Conservation (phyloP, 2,113 vertebrate species). For the Sylvietta virens region DNA sequence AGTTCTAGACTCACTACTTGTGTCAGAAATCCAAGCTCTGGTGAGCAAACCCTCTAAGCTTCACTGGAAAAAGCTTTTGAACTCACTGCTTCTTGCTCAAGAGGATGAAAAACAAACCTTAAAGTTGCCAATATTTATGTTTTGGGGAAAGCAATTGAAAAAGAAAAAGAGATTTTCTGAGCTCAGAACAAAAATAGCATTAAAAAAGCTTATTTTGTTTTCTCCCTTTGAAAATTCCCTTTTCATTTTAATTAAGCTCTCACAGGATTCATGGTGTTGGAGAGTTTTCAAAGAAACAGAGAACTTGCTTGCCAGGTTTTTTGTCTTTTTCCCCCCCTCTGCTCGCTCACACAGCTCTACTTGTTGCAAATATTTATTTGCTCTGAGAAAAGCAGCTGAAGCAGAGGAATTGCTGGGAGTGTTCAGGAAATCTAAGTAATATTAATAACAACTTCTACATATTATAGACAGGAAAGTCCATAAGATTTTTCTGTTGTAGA, state of each 20-base stretch:
- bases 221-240: slow-evolving; percentile 30
- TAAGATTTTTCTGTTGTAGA: neutral
- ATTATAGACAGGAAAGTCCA: neutral
- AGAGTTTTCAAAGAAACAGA: slow-evolving; percentile 49
- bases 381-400: slow-evolving; percentile 8
- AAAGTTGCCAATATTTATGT: slow-evolving; percentile 41
- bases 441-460: slow-evolving; percentile 15
- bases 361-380: slow-evolving; percentile 31
- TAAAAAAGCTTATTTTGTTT: slow-evolving; percentile 52
- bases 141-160: slow-evolving; percentile 9
- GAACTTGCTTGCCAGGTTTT: slow-evolving; percentile 18
- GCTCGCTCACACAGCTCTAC: neutral
- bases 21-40: slow-evolving; percentile 28
- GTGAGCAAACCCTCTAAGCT: slow-evolving; percentile 21
- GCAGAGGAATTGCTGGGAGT: neutral
- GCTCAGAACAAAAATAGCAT: slow-evolving; percentile 30
- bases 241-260: slow-evolving; percentile 59
- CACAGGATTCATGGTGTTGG: slow-evolving; percentile 40
- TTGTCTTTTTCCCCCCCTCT: neutral
- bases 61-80: slow-evolving; percentile 50
- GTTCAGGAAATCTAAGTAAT: slow-evolving; percentile 28
- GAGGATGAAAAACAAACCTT: slow-evolving; percentile 36
- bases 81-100: slow-evolving; percentile 35
- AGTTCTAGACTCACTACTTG: slow-evolving; percentile 21
- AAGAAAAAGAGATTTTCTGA: neutral